Conservation (phyloP, 2,113 vertebrate genomes). For the Maccullochella peelii region DNA sequence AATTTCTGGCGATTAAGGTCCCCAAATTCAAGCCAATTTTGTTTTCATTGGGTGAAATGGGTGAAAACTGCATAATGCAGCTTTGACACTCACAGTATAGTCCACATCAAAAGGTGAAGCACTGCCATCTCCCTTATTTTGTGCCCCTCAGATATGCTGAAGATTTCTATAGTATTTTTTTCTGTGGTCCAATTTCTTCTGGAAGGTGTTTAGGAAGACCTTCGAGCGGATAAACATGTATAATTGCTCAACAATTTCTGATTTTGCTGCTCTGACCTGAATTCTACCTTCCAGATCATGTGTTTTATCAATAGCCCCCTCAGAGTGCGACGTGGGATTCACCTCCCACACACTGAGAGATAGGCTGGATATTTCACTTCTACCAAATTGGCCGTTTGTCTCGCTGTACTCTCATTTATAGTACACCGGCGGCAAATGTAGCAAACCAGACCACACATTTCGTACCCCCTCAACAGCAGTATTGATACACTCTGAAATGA, state of each 20-base stretch:
- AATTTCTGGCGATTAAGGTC: background rate
- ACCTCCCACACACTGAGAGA: constrained; percentile 53
- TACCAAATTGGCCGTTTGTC: constrained; percentile 72
- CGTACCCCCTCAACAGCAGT: constrained; percentile 30
- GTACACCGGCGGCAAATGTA: constrained; percentile 67
- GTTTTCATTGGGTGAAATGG: background rate
- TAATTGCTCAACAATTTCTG: constrained; percentile 47
- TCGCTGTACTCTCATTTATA: constrained; percentile 65
- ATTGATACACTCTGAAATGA: constrained; percentile 39
- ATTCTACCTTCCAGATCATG: constrained; percentile 45
- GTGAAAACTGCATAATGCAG: background rate
- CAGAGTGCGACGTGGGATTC: constrained; percentile 36
- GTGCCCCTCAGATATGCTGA: background rate
- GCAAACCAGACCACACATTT: constrained; percentile 45
- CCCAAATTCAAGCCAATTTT: constrained; percentile 7
- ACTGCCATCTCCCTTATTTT: background rate
- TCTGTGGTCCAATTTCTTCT: background rate
- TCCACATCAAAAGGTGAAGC: background rate
- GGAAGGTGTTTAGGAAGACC: constrained; percentile 16
- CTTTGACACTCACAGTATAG: background rate
- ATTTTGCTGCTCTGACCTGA: constrained; percentile 63
- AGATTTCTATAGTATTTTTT: background rate
- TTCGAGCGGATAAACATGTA: constrained; percentile 20
- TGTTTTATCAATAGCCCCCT: constrained; percentile 33
- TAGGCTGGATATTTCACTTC: constrained; percentile 61